phyloP scores from a whole-genome alignment of 2,888 invertebrate species.

The Brachyptera risi region DNA sequence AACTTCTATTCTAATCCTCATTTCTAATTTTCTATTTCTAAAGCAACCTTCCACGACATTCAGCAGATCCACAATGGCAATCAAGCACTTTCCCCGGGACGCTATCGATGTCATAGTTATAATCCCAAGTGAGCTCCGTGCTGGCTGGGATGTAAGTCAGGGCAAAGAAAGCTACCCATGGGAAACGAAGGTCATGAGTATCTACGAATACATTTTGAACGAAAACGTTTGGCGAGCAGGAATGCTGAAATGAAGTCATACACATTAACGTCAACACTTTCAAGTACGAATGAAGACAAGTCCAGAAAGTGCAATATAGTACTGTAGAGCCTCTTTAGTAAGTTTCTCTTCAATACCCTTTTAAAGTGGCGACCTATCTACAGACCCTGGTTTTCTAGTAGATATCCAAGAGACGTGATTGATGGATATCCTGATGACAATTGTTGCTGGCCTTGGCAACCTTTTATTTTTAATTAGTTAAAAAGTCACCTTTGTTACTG shows the following conservation, averaged over 20 bases:
- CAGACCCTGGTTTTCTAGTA: too few relatives aligned
- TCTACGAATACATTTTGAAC: conserved; percentile 99
- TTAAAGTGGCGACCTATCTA: too few relatives aligned
- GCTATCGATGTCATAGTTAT: conserved; percentile 93
- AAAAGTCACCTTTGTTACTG: too few relatives aligned
- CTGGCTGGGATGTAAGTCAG: conserved; percentile 81
- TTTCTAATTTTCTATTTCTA: background rate
- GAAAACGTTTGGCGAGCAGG: conserved; percentile 93
- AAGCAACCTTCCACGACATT: conserved; percentile 81
- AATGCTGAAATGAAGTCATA: conserved; percentile 68
- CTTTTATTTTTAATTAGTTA: too few relatives aligned
- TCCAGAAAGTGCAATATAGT: too few relatives aligned
- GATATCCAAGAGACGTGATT: too few relatives aligned
- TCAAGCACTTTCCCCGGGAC: conserved; percentile 86
- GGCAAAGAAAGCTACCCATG: conserved; percentile 89
- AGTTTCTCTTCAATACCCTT: too few relatives aligned
- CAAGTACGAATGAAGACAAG: too few relatives aligned
- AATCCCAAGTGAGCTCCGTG: conserved; percentile 96
- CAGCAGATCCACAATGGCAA: conserved; percentile 83
- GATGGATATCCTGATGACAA: too few relatives aligned
- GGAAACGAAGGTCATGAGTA: conserved; percentile 94
- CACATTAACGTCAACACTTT: background rate
- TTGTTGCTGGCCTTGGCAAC: too few relatives aligned
- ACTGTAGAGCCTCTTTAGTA: too few relatives aligned
- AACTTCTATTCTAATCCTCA: too few relatives aligned